Base-by-base conservation (phyloP, 2,888 invertebrate genomes). In the Aspidapion aeneum region DNA sequence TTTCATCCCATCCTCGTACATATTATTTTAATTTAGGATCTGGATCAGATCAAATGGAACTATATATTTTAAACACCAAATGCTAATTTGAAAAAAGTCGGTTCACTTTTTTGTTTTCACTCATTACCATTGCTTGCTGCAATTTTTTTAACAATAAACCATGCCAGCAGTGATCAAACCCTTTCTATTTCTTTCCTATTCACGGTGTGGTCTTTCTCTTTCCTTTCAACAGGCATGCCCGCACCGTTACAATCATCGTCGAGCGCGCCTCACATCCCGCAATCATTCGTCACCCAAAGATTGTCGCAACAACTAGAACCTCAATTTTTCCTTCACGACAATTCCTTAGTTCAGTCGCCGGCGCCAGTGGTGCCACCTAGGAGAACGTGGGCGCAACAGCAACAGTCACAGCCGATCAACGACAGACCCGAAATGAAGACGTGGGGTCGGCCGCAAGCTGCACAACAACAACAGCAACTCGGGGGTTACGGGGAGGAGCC, bases 311-410 rank as follows among this genome's bases (percentile, higher is more conserved):
- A 18, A 2, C 81, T 80, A 57, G 83, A 85, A 65, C 83, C 85
- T 69, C 89, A 90, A 78, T 92, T 91, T 80, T 93, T 89, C 80
- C 82, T 92, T 72, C 91, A 93, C 77, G 90, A 91, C 74, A 84
- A 84, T 67, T 82, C 80, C 17, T 35, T 35, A 35, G 35, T 12
- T n/a, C n/a, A n/a, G 35, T 35, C 35, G 12, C 72, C 80, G 18
- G 81, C 83, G 49, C 81, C 82, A 58, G 75, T 78, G 3, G 77
- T 82, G 62, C 84, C 66, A 17, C 87, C 85, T 75, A 79, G 89
- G 7, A 81, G 89, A 71, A 90, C 89, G 1, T 89, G 89, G 89
- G 87, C 88, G 17, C 72, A 72, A 63, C 70, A 71, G 17, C 72
- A 73, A 1, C 69, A 52, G 12, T 12, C 35, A 35, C 35, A 35